Evolutionary conservation across 2,888 invertebrate species (phyloP), one percentile per base, ranked within the genome.

Genomic region (Cacoxenus indagator): DNA sequence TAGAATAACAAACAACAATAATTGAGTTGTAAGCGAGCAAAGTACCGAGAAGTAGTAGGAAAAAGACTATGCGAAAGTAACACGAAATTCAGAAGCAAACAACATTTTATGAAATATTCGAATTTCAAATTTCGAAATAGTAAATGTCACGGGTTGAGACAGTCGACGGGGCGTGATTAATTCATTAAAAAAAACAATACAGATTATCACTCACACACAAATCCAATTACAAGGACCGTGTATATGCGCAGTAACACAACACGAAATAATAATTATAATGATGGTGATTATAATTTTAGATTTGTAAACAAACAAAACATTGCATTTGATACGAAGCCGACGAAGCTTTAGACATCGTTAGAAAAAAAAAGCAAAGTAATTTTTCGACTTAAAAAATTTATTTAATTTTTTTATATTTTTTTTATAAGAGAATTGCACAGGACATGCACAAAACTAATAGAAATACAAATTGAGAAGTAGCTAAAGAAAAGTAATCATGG

Each of bases 241-340:
- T 45, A 43, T 26, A 45, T 51, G 65, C 51, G 46, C 29, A 26
- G 26, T 65, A 29, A 51, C 31, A 51, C n/a, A 29, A 59, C 27
- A 37, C 26, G 14, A 48, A 48, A 71, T 73, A 72, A 74, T 72
- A 70, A 75, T 71, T 71, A 74, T 71, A 74, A 74, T 69, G 59
- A 67, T 67, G 68, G 71, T 69, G 74, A 65, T 73, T 72, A 71
- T 71, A 70, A 66, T 65, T 70, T 37, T 37, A 61, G 51, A 37
- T 51, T 43, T 61, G 37, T 29, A 54, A 31, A 31, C 54, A 65
- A 65, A 43, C 59, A 45, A 67, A 68, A 67, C 62, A 69, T 66
- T 67, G 37, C 8, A 5, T 37, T 37, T 8, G 8, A 37, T 8
- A 4, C 8, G 37, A 37, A 11, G 37, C 2, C 14, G 69, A 51